phyloP scores from a whole-genome alignment of 1,140 invertebrate genomes.

The Drosophila suzukii region DNA sequence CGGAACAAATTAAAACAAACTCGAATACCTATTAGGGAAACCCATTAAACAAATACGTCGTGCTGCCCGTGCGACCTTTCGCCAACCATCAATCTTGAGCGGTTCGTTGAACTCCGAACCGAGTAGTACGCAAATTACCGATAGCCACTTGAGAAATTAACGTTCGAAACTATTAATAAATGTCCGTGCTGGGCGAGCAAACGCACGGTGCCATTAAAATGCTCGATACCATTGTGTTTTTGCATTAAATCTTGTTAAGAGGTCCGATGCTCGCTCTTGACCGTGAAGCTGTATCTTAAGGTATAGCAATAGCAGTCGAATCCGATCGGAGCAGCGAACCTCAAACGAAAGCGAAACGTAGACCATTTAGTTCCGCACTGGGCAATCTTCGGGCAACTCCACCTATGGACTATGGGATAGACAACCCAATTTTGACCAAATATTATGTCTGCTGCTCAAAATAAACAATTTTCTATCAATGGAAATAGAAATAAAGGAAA shows the following conservation, averaged over 20 bases:
- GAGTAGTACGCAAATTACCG: slow-evolving; percentile 78
- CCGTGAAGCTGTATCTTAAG: slow-evolving; percentile 61
- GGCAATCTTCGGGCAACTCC: slow-evolving; percentile 31
- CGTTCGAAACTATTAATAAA: slow-evolving; percentile 54
- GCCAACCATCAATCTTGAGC: slow-evolving; percentile 32
- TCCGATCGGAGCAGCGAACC: slow-evolving; percentile 46
- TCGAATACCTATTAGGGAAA: slow-evolving; percentile 37
- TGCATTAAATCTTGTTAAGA: slow-evolving; percentile 74
- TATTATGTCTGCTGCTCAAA: neutral
- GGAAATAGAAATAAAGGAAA: too few species aligned
- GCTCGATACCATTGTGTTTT: slow-evolving; percentile 56
- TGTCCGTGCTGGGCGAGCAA: slow-evolving; percentile 18
- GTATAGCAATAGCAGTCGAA: neutral
- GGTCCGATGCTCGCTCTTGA: slow-evolving; percentile 63
- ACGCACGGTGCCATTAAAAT: slow-evolving; percentile 50
- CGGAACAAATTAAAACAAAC: slow-evolving; percentile 25
- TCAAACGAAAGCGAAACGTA: slow-evolving; percentile 67
- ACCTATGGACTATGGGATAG: slow-evolving; percentile 19
- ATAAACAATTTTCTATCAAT: neutral
- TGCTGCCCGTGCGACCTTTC: slow-evolving; percentile 71
- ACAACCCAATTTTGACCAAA: neutral
- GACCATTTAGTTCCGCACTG: slow-evolving; percentile 71
- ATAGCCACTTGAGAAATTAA: slow-evolving; percentile 66
- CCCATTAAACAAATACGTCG: slow-evolving; percentile 43
- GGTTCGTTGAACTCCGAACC: slow-evolving; percentile 62